Evolutionary conservation across 2,797 vertebrate species (phyloP), one percentile per base, ranked within the genome.

Genomic region (Melanotaenia pygmaea): DNA sequence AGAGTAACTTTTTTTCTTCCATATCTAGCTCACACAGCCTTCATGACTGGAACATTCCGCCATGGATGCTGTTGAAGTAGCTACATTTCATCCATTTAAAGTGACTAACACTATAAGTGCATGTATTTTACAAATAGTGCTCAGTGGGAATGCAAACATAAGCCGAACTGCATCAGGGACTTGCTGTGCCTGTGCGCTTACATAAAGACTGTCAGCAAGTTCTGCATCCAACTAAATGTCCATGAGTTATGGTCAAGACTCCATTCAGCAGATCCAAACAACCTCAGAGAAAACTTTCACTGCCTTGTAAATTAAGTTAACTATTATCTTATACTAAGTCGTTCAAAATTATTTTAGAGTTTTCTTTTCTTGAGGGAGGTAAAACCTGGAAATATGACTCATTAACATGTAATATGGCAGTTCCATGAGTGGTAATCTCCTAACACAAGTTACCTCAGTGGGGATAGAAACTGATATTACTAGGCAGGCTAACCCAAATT

Each of bases 371-470:
- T 40, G 14, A 40, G 38, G 38, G 13, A 40, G 38, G 38, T 14
- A 40, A 40, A 40, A 40, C 1, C 16, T 16, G 14, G 4, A 14
- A 40, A 5, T 16, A 77, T 54, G 74, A 68, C 34, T 72, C 61
- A 84, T 87, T 81, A 82, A 79, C 66, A 69, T 72, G 37, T 72
- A 60, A 78, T 75, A 75, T 70, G 83, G 72, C 57, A 85, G 60
- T 63, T 79, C 59, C 67, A 75, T 81, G 67, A 78, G 61, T 61
- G 64, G 22, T 61, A 70, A 78, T 80, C 61, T 80, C 77, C 79
- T 75, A 75, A 74, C 65, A 81, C 74, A 59, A 77, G 53, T 80
- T 74, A 84, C 66, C 76, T 54, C 64, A 71, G 64, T 67, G 56
- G 56, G 45, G 77, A 54, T 53, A 40, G n/a, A 71, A 80, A 35